phyloP scores from a whole-genome alignment of 2,797 vertebrate species.

The Cossypha caffra region DNA sequence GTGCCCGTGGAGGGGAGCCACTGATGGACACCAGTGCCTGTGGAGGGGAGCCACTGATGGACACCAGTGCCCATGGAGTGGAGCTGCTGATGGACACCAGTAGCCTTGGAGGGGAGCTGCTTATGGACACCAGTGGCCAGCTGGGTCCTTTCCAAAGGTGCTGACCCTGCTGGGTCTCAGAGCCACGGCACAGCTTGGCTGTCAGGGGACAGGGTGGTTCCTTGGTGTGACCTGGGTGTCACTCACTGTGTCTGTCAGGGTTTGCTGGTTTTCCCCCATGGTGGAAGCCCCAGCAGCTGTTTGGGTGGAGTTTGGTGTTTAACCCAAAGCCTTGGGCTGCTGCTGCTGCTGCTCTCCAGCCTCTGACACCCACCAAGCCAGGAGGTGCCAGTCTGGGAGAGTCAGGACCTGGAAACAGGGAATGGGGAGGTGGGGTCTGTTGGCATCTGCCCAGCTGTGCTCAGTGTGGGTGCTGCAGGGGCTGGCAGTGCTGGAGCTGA shows the following conservation, averaged over 20 bases:
- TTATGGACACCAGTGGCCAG: too few relatives aligned
- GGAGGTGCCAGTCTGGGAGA: not conserved
- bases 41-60: not conserved
- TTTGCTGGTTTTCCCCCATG: accelerated
- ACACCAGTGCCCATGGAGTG: too few relatives aligned
- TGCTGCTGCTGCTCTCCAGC: not conserved
- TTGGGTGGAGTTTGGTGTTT: not conserved
- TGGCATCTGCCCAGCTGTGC: not conserved
- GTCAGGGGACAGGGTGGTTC: not conserved
- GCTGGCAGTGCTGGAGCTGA: accelerated
- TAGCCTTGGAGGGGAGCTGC: too few relatives aligned
- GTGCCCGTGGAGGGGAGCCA: too few relatives aligned
- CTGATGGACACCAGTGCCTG: not conserved
- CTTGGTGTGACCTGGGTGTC: accelerated
- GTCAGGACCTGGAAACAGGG: not conserved
- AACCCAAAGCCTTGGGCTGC: not conserved
- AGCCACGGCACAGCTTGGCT: not conserved
- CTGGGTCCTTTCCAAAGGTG: not conserved
- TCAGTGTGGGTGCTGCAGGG: accelerated
- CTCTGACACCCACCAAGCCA: accelerated
- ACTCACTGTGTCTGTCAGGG: accelerated
- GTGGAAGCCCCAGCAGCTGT: not conserved
- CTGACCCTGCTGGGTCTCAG: accelerated
- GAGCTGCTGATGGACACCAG: too few relatives aligned
- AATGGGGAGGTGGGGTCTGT: accelerated